Evolutionary conservation across 2,797 vertebrate genomes (phyloP).

Genomic region (Amniataba percoides): DNA sequence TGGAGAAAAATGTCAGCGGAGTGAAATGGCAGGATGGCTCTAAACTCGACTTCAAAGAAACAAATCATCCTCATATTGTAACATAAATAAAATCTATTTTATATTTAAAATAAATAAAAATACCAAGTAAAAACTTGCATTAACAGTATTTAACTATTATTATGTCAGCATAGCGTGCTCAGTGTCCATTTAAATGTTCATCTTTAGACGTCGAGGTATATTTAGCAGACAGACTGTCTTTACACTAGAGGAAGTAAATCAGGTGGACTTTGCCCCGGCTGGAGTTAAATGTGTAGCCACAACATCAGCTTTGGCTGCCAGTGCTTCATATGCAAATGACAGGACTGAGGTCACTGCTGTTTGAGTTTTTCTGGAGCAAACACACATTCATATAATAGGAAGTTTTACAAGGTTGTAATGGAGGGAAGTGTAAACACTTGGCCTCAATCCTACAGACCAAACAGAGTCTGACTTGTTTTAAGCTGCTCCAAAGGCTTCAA

Average conservation of each 20-base stretch:
- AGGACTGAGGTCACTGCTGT: constrained; percentile 26
- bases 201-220: constrained; percentile 8
- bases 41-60: neutral
- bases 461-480: constrained; percentile 1
- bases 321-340: constrained; percentile 10
- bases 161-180: neutral
- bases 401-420: neutral
- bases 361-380: constrained; percentile 10
- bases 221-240: neutral
- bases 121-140: too few relatives aligned
- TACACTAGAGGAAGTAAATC: neutral
- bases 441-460: neutral
- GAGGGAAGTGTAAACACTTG: neutral
- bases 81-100: too few relatives aligned
- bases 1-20: too few relatives aligned
- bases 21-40: neutral
- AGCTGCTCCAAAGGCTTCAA: neutral
- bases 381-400: neutral
- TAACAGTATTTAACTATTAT: neutral
- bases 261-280: constrained; percentile 10
- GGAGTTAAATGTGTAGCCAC: neutral
- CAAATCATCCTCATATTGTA: too few relatives aligned
- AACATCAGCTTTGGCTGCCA: constrained; percentile 19
- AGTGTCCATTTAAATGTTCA: neutral
- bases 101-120: neutral